Base-by-base conservation (phyloP, 2,113 vertebrate species). In the Forbesichthys papilliferus region DNA sequence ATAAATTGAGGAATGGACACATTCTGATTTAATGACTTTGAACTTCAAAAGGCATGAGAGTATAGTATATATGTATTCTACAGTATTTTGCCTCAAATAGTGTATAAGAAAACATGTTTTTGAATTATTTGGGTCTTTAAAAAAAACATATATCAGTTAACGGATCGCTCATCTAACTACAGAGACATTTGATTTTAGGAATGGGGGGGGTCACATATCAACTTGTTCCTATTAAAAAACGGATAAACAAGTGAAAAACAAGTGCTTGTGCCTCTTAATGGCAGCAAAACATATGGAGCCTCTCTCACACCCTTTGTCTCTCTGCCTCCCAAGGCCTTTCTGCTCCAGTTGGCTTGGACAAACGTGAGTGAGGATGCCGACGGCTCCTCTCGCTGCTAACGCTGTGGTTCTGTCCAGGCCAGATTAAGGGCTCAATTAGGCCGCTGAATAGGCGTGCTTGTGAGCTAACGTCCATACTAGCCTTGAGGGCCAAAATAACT, bases 391-490 rank as follows among this genome's bases (percentile, higher is more conserved):
- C 77, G 80, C 84, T 86, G 81, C 87, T 83, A 88, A 90, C 85
- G 42, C 74, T 27, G 69, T 53, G 10, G 68, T 66, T 64, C 72
- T 81, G 79, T 84, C 67, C 5, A 9, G 65, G 72, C 46, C 71
- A 79, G 78, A 92, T 91, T 89, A 88, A 92, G 84, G 81, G 82
- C 56, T 79, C 69, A 79, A 89, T 90, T 90, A 88, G 79, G 79
- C 61, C 57, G 13, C 69, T 84, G 84, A 92, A 92, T 91, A 82
- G 77, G 73, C 70, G 59, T 65, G 89, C 76, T 90, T 91, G 91
- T 86, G 83, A 82, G 74, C 34, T 58, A 87, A 91, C 78, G 86
- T 77, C 84, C 81, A 89, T 81, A 87, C 84, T 64, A 80, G 71
- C 82, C 82, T 73, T 48, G 3, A 49, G 69, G 75, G 78, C 84